Conservation (phyloP, 2,113 vertebrate species). For the Struthio camelus region DNA sequence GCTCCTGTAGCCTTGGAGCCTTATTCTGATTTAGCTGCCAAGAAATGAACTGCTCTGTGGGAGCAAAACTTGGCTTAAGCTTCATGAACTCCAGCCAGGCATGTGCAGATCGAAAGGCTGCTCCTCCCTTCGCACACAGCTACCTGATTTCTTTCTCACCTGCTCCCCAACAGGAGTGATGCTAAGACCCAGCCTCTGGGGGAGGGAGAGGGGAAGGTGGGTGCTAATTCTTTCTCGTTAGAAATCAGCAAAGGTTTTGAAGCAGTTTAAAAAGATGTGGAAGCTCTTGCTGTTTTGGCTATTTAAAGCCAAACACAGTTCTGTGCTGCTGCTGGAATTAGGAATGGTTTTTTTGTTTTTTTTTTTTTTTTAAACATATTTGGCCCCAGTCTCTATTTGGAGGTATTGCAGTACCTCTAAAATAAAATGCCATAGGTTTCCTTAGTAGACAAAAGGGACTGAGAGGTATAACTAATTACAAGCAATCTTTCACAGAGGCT, state of each 20-base stretch:
- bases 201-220: no score
- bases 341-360: neutral
- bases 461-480: neutral
- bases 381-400: neutral
- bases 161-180: neutral
- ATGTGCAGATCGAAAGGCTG: neutral
- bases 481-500: neutral
- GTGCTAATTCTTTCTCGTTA: neutral
- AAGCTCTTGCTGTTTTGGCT: neutral
- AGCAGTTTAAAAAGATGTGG: neutral
- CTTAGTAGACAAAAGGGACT: neutral
- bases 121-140: neutral
- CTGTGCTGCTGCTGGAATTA: neutral
- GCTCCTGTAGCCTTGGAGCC: slow-evolving; percentile 43
- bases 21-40: slow-evolving; percentile 55
- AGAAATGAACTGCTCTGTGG: slow-evolving; percentile 51
- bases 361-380: neutral
- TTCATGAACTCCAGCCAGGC: slow-evolving; percentile 33
- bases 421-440: neutral
- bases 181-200: neutral
- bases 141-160: neutral
- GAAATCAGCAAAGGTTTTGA: neutral
- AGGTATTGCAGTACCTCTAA: neutral
- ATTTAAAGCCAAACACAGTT: neutral
- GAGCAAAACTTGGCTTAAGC: slow-evolving; percentile 36